phyloP scores from a whole-genome alignment of 2,113 vertebrate species.

The Otus sunia region DNA sequence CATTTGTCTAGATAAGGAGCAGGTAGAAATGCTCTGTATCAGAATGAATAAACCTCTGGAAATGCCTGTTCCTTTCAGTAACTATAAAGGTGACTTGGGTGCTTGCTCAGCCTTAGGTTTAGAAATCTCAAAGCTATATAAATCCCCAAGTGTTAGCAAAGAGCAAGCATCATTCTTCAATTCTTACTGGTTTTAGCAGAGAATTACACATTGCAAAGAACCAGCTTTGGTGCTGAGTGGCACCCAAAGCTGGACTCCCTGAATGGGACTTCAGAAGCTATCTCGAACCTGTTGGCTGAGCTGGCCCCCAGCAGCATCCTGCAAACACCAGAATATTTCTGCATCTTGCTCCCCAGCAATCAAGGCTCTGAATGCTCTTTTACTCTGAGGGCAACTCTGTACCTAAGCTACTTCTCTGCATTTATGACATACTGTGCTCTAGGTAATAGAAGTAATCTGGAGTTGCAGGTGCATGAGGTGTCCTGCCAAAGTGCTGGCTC shows the following conservation, averaged over 20 bases:
- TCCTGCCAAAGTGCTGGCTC: neutral
- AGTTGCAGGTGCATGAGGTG: neutral
- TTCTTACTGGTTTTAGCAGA: neutral
- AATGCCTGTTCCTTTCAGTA: neutral
- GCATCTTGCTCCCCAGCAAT: neutral
- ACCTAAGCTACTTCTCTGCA: neutral
- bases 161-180: neutral
- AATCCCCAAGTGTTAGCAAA: neutral
- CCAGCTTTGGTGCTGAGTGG: neutral
- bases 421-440: neutral
- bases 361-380: neutral
- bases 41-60: neutral
- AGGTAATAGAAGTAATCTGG: neutral
- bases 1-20: neutral
- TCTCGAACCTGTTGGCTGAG: neutral
- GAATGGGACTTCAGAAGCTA: neutral
- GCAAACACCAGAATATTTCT: neutral
- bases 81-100: neutral
- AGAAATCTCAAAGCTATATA: neutral
- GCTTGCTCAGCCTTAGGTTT: neutral
- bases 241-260: fast-evolving
- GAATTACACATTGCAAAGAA: neutral
- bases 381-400: neutral
- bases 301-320: neutral
- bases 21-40: neutral